A percentile compares a stretch with the other conserved stretches of the same genome.
phyloP scores from a whole-genome alignment of 2,888 invertebrate species.

The Diaperis boleti region DNA sequence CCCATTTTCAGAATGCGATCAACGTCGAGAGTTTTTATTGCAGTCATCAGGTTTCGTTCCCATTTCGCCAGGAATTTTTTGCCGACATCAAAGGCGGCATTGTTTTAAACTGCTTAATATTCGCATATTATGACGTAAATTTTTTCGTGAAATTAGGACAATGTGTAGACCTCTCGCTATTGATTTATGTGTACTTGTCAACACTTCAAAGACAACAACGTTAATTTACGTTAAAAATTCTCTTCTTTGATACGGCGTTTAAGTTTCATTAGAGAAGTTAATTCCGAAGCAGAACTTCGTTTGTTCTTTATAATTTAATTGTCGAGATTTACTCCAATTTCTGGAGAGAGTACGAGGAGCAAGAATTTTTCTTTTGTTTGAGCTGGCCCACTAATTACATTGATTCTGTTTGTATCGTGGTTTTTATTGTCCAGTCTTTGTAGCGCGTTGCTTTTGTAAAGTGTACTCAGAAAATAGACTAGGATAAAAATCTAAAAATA shows the following conservation, averaged over 20 bases:
- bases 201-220: background rate
- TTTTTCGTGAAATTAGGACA: background rate
- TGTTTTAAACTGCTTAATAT: background rate
- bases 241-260: constrained; percentile 15
- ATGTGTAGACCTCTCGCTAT: constrained; percentile 2
- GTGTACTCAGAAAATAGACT: too few relatives aligned
- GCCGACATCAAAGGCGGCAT: background rate
- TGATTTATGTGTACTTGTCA: background rate
- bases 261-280: constrained; percentile 17
- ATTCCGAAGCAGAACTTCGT: constrained; percentile 6
- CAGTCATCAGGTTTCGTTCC: background rate
- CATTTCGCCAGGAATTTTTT: background rate
- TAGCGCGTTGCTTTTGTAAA: too few relatives aligned
- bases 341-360: background rate
- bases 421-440: constrained; percentile 11
- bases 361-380: constrained; percentile 24
- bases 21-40: too few relatives aligned
- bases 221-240: constrained; percentile 4
- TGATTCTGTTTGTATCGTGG: constrained; percentile 1
- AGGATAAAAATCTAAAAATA: too few relatives aligned
- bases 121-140: constrained; percentile 6
- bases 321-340: constrained; percentile 5
- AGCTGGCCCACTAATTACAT: background rate
- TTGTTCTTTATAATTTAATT: constrained; percentile 25
- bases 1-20: too few relatives aligned